Evolutionary conservation across 2,113 vertebrate species (phyloP).

Genomic region (Tachysurus fulvidraco): DNA sequence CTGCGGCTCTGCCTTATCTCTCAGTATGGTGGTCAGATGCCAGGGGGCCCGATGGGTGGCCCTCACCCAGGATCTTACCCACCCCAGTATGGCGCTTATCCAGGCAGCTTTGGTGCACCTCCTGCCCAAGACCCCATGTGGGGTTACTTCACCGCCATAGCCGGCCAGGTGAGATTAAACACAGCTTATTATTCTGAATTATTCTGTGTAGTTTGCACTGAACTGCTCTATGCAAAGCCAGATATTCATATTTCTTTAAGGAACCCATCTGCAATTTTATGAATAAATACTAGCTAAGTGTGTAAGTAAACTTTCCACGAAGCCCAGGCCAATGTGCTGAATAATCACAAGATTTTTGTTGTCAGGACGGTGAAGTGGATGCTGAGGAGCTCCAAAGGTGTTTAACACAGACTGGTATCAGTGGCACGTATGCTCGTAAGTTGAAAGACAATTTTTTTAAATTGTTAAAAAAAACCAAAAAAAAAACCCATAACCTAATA

Average conservation of each 20-base stretch:
- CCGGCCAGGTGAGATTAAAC: constrained; percentile 76
- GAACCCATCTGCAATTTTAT: background rate
- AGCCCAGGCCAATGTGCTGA: background rate
- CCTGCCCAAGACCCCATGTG: constrained; percentile 78
- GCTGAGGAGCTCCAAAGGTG: constrained; percentile 86
- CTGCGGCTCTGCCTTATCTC: background rate
- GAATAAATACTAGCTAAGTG: background rate
- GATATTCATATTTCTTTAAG: background rate
- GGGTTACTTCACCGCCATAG: constrained; percentile 81
- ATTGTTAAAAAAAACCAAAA: background rate
- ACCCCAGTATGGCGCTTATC: constrained; percentile 64
- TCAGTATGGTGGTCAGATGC: constrained; percentile 71
- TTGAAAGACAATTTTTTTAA: constrained; percentile 33
- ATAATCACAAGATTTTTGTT: constrained; percentile 36
- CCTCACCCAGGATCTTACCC: constrained; percentile 59
- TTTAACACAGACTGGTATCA: constrained; percentile 83
- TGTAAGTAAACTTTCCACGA: background rate
- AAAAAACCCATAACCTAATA: background rate
- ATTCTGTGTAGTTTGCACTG: background rate
- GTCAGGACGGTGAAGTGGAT: constrained; percentile 83
- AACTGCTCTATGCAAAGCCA: background rate
- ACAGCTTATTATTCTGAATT: no score
- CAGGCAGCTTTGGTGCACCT: constrained; percentile 64
- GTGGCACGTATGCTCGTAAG: constrained; percentile 81
- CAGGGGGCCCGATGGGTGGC: constrained; percentile 41